phyloP scores from a whole-genome alignment of 1,140 invertebrate species.

The Liolophura sinensis region DNA sequence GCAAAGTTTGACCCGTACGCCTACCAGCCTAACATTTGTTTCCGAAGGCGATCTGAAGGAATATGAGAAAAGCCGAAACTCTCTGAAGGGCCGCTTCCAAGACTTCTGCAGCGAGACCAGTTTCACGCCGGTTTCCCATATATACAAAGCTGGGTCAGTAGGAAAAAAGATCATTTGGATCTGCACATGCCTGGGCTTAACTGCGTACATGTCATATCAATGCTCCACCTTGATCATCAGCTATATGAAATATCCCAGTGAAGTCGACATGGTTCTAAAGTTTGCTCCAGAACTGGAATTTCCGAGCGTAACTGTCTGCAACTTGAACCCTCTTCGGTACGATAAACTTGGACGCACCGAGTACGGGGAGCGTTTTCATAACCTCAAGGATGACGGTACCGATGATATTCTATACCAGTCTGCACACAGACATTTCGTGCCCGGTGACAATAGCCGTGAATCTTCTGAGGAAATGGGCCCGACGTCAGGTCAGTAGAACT shows the following conservation, averaged over 20 bases:
- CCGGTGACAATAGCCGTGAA: too few species aligned
- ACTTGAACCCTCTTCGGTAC: conserved; percentile 51
- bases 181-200: conserved; percentile 25
- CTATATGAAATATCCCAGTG: conserved; percentile 41
- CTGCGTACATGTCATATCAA: conserved; percentile 30
- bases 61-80: too few species aligned
- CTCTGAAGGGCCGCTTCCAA: not conserved
- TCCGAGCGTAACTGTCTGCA: conserved; percentile 58
- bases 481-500: too few species aligned
- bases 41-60: too few species aligned
- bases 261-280: conserved; percentile 38
- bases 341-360: too few species aligned
- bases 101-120: conserved; percentile 39
- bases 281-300: conserved; percentile 38
- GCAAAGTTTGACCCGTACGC: too few species aligned
- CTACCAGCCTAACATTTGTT: too few species aligned
- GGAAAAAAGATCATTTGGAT: conserved; percentile 33
- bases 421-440: too few species aligned
- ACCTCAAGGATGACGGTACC: too few species aligned
- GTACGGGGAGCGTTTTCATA: too few species aligned
- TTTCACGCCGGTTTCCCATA: conserved; percentile 37
- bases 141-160: conserved; percentile 34
- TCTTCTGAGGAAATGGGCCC: too few species aligned
- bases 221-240: conserved; percentile 40
- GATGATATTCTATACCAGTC: too few species aligned